Percentiles rank a stretch among this genome's conserved stretches.
phyloP scores from a whole-genome alignment of 2,113 vertebrate species.

The Bambusicola thoracicus region DNA sequence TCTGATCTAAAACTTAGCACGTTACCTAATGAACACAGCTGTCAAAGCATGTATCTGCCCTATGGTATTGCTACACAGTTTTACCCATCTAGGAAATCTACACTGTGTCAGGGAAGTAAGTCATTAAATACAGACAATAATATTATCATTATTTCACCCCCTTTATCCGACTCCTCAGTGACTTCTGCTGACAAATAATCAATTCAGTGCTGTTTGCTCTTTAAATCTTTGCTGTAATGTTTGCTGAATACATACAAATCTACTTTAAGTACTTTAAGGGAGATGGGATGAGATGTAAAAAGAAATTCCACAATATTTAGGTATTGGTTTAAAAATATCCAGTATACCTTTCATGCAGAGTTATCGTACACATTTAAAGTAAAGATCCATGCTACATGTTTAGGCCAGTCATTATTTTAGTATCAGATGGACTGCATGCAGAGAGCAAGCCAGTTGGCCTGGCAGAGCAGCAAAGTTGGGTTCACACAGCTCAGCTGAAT shows the following conservation, averaged over 20 bases:
- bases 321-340: not conserved
- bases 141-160: not conserved
- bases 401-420: constrained; percentile 27
- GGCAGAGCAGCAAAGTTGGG: not conserved
- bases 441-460: not conserved
- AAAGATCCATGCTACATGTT: not conserved
- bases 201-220: not conserved
- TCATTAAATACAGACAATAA: not conserved
- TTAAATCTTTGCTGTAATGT: not conserved
- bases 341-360: not conserved
- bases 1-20: not conserved
- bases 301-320: not conserved
- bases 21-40: not conserved
- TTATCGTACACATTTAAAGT: not conserved
- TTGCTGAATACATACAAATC: not conserved
- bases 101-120: not conserved
- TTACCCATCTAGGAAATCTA: not conserved
- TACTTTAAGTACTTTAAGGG: not conserved
- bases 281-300: not conserved
- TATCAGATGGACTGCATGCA: not conserved
- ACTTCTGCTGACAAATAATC: not conserved
- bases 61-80: not conserved
- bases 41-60: not conserved
- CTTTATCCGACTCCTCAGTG: not conserved
- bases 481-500: not conserved